Percentiles rank a stretch among this genome's conserved stretches.
phyloP scores from a whole-genome alignment of 2,888 invertebrate species.

The Macrosiphum euphorbiae region DNA sequence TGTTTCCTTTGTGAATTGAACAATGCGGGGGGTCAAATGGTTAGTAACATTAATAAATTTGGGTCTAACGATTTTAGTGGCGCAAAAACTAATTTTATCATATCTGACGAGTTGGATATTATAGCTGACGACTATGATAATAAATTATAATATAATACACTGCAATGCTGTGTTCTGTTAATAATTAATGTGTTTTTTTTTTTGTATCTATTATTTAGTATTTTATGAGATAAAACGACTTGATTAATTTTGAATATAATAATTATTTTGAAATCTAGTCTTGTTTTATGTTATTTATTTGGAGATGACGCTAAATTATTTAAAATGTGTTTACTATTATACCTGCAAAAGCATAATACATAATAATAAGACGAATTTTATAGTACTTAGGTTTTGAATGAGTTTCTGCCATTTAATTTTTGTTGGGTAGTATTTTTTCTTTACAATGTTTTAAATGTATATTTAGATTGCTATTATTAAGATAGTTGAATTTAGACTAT shows the following conservation, averaged over 20 bases:
- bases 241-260: background rate
- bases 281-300: background rate
- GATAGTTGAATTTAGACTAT: too few species aligned
- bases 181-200: background rate
- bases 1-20: background rate
- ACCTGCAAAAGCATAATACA: too few species aligned
- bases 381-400: too few species aligned
- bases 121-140: background rate
- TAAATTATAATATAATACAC: background rate
- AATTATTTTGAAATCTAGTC: background rate
- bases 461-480: too few species aligned
- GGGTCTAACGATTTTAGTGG: background rate
- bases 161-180: background rate
- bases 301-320: background rate
- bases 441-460: too few species aligned
- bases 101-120: background rate
- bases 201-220: background rate
- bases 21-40: background rate
- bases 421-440: too few species aligned
- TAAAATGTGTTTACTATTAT: too few species aligned
- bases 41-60: background rate
- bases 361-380: too few species aligned
- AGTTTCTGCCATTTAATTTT: too few species aligned
- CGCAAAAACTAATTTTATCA: background rate
- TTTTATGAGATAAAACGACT: background rate